Conservation (phyloP, 2,113 vertebrate species). For the Arizona elegans region DNA sequence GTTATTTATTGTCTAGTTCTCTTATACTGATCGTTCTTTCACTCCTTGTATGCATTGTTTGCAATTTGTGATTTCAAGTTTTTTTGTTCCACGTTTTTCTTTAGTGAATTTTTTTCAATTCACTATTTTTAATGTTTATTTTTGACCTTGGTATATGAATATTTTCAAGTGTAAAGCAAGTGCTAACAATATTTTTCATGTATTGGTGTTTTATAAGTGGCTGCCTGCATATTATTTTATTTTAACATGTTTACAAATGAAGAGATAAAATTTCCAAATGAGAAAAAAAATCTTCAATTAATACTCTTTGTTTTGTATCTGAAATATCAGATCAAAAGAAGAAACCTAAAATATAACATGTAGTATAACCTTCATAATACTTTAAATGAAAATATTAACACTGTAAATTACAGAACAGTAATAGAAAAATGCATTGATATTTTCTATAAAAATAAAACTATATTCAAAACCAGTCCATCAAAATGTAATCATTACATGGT, state of each 20-base stretch:
- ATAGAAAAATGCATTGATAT: neutral
- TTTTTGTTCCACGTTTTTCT: neutral
- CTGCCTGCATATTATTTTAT: neutral
- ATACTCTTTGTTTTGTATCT: neutral
- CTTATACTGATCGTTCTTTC: neutral
- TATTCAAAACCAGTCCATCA: neutral
- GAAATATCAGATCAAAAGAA: neutral
- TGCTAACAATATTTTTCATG: neutral
- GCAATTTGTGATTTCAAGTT: neutral
- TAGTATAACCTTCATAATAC: neutral
- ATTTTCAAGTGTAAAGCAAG: neutral
- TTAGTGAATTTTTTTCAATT: neutral
- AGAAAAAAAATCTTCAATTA: neutral
- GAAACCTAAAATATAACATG: neutral
- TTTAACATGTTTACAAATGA: neutral
- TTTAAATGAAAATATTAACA: slow-evolving; percentile 6
- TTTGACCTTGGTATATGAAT: neutral
- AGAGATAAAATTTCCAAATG: neutral
- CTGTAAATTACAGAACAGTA: neutral
- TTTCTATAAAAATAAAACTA: neutral
- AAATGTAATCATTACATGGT: neutral
- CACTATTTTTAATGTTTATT: neutral
- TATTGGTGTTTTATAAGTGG: neutral
- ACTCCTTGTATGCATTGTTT: neutral
- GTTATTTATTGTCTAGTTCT: neutral